These are phyloP conservation scores for Tetragnatha versicolor DNA, from an alignment of 1,140 invertebrate species.

Conservation along the genomic window DNA sequence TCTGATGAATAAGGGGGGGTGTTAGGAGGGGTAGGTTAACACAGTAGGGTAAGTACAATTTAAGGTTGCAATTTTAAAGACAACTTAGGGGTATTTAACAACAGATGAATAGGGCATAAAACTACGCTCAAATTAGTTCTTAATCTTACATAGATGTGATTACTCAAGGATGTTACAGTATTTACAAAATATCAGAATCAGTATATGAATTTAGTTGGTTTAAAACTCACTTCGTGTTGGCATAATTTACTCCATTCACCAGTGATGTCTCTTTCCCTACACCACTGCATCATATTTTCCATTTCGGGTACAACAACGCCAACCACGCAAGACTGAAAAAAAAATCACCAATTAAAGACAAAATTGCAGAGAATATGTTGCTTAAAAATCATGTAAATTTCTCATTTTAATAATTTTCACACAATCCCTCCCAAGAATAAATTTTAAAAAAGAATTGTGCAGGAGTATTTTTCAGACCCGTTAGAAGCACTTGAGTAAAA, in stretches of 20 bases:
- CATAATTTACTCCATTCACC: slow-evolving; percentile 89
- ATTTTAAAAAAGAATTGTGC: too few relatives aligned
- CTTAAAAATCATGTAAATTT: too few relatives aligned
- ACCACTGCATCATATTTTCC: slow-evolving; percentile 90
- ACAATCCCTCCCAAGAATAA: neutral
- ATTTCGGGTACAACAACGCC: slow-evolving; percentile 94
- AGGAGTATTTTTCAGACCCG: too few relatives aligned
- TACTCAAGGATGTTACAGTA: neutral
- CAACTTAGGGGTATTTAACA: neutral
- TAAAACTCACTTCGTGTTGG: slow-evolving; percentile 69
- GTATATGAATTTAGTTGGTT: neutral
- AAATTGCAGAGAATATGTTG: too few relatives aligned
- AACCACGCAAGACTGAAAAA: slow-evolving; percentile 85
- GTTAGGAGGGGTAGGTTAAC: neutral
- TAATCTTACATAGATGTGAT: neutral
- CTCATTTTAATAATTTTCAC: too few relatives aligned
- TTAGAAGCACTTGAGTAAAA: too few relatives aligned
- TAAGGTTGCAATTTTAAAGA: neutral
- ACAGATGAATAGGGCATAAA: neutral
- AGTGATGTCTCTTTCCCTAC: slow-evolving; percentile 80
- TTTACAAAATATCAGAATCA: neutral
- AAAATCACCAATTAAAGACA: slow-evolving; percentile 56
- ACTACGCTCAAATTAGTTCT: neutral
- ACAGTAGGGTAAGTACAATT: neutral
- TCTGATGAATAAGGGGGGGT: neutral